Evolutionary conservation across 2,888 invertebrate genomes (phyloP).

Genomic region (Abrostola triplasia): DNA sequence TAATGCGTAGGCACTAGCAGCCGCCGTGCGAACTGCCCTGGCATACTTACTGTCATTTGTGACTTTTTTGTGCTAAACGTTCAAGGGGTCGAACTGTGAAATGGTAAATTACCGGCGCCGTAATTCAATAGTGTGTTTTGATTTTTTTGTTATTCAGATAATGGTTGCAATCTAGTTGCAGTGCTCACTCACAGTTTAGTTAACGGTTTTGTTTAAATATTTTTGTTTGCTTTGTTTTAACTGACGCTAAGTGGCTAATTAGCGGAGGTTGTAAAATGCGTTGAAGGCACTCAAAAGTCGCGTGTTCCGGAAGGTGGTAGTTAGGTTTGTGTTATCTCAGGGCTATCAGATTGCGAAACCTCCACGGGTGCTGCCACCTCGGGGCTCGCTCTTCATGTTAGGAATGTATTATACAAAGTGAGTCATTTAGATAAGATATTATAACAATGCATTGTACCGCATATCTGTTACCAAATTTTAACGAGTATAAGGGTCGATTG

Average conservation of each 20-base stretch:
- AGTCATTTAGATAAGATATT: conserved; percentile 49
- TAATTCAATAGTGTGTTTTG: conserved; percentile 76
- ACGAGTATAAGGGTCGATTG: conserved; percentile 41
- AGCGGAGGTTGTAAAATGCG: conserved; percentile 71
- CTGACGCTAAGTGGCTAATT: conserved; percentile 63
- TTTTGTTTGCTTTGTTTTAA: conserved; percentile 50
- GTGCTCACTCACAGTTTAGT: conserved; percentile 53
- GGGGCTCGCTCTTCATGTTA: conserved; percentile 40
- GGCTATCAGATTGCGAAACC: conserved; percentile 78
- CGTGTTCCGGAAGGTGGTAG: conserved; percentile 79
- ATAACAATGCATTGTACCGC: conserved; percentile 34
- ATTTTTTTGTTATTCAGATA: conserved; percentile 65
- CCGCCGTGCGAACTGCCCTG: conserved; percentile 82
- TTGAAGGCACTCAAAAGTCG: conserved; percentile 76
- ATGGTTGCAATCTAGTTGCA: conserved; percentile 68
- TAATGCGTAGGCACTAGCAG: conserved; percentile 65
- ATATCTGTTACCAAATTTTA: conserved; percentile 35
- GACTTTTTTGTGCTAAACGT: conserved; percentile 76
- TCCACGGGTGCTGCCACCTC: conserved; percentile 58
- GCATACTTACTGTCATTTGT: conserved; percentile 75
- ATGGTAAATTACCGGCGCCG: conserved; percentile 78
- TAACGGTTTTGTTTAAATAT: conserved; percentile 62
- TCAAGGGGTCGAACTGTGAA: conserved; percentile 83
- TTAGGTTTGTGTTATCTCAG: conserved; percentile 79
- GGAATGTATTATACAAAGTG: conserved; percentile 44